Conservation (phyloP, 2,888 invertebrate genomes). For the Flexamia atlantica region DNA sequence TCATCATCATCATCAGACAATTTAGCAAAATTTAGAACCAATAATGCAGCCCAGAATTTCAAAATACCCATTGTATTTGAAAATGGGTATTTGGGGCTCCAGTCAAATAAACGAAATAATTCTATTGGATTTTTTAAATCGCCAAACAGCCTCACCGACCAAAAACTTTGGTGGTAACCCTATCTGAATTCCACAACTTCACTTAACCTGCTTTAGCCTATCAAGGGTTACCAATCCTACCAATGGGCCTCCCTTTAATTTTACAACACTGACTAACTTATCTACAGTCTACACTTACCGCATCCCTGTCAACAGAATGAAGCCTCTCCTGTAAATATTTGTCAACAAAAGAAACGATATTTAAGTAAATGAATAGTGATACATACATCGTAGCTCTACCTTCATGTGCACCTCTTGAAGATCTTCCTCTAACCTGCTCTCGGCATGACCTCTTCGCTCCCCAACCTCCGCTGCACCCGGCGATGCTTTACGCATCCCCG, state of each 20-base stretch:
- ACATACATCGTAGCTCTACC: constrained; percentile 65
- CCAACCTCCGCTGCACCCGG: constrained; percentile 30
- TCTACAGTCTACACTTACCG: constrained; percentile 55
- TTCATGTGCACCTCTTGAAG: constrained; percentile 42
- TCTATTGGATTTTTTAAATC: too few species aligned
- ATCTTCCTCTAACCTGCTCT: neutral
- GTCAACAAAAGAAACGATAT: constrained; percentile 63
- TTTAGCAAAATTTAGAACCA: too few species aligned
- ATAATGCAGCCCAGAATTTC: too few species aligned
- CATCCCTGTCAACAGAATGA: constrained; percentile 1
- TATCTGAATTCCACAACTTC: too few species aligned
- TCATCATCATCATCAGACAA: too few species aligned
- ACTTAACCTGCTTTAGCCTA: too few species aligned
- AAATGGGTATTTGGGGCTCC: too few species aligned
- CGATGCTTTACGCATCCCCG: constrained; percentile 59
- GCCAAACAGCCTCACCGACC: too few species aligned
- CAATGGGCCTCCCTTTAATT: neutral
- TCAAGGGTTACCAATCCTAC: neutral
- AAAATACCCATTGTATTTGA: too few species aligned
- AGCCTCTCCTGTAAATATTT: constrained; percentile 62
- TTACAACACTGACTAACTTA: constrained; percentile 18
- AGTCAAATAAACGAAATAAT: too few species aligned
- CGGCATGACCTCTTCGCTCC: neutral
- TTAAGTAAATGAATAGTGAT: constrained; percentile 59
- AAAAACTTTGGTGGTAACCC: too few species aligned